Percentiles rank a stretch among this genome's conserved stretches.
Evolutionary conservation across 2,888 invertebrate species (phyloP).

Genomic region (Troglohyphantes excavatus): DNA sequence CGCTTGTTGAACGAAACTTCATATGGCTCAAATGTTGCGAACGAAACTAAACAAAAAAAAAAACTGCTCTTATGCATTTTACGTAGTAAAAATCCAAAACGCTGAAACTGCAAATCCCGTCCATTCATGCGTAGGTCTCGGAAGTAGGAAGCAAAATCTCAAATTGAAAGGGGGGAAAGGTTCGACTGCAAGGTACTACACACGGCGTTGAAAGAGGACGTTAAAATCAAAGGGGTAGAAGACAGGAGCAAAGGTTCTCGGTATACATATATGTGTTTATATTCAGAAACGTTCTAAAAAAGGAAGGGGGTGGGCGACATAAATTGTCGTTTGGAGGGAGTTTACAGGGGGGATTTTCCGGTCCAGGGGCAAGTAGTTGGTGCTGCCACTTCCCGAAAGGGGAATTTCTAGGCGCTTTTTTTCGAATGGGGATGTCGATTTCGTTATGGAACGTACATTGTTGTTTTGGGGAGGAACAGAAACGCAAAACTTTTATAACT

Average conservation of each 20-base stretch:
- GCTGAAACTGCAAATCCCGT: conserved; percentile 68
- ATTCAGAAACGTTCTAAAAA: conserved; percentile 60
- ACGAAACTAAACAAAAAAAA: background rate
- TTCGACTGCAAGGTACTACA: too few relatives aligned
- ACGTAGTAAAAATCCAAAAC: conserved; percentile 53
- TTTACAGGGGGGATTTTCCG: conserved; percentile 67
- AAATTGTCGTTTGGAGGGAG: conserved; percentile 64
- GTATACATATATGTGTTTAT: conserved; percentile 62
- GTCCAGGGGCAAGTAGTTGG: conserved; percentile 71
- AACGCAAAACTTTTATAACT: background rate
- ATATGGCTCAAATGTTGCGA: background rate
- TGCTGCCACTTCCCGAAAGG: too few relatives aligned
- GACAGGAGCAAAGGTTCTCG: conserved; percentile 16
- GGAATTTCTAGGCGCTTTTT: conserved; percentile 40
- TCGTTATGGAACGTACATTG: conserved; percentile 59
- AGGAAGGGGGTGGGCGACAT: conserved; percentile 59
- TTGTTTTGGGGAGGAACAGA: background rate
- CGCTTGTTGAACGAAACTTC: conserved; percentile 69
- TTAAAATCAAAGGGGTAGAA: conserved; percentile 19
- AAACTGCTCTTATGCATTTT: background rate
- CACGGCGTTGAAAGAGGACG: background rate
- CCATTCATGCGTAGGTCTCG: conserved; percentile 49
- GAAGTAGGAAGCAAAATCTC: background rate
- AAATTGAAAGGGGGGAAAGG: conserved; percentile 51
- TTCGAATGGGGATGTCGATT: conserved; percentile 67